Evolutionary conservation across 2,797 vertebrate species (phyloP), one percentile per base, ranked within the genome.

Genomic region (Champsocephalus esox): DNA sequence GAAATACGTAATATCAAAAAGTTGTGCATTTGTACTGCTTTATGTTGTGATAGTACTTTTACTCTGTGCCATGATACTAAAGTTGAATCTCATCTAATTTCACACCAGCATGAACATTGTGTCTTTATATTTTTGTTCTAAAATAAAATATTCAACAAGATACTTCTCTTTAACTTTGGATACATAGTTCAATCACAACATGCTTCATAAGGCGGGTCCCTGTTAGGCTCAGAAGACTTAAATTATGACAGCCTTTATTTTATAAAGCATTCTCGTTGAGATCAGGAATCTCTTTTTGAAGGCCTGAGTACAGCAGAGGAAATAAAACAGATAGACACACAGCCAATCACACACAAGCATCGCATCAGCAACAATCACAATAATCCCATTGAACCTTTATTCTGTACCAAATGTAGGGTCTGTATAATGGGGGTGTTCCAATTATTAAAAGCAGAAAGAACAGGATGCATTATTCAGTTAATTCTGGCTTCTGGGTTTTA

Each of bases 241-340:
- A 44, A 73, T 59, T 45, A 59, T 66, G 60, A 19, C 8, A 34
- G 19, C 38, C 28, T 24, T 24, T 41, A 54, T 66, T 54, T 24
- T 55, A 48, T 67, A 63, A 34, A 8, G 38, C 45, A 3, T 28
- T 61, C 58, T 48, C 32, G 43, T 6, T 56, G 51, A 43, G 34
- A 28, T 50, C 44, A 62, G 28, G 32, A 38, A 14, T 67, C 16
- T 63, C 16, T 44, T 38, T 45, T 45, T 32, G 2, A 13, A 38
- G 17, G 58, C 34, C 48, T 9, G 48, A n/a, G 49, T 9, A 9
- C 12, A 60, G 28, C 10, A 48, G 41, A 4, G 34, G 11, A 66
- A 48, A 60, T 3, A 34, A 32, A 65, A 19, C 32, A 28, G 43
- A 17, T 28, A 11, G 52, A 64, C 45, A 0, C 45, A 49, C 67